Evolutionary conservation across 2,888 invertebrate genomes (phyloP).

Genomic region (Gerosis bhagava): DNA sequence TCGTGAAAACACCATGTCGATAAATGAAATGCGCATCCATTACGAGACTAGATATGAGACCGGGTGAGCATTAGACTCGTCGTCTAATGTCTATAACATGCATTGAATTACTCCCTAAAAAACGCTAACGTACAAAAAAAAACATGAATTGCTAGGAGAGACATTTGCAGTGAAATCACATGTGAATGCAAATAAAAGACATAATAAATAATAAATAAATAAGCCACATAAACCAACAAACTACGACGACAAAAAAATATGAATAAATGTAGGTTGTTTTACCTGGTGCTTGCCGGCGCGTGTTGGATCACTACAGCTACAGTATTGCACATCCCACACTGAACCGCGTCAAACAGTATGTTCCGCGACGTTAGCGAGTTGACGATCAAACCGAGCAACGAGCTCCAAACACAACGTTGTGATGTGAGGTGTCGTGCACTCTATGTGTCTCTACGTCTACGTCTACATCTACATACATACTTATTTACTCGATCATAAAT

Average conservation of each 20-base stretch:
- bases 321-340: no score
- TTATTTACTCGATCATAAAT: conserved; percentile 37
- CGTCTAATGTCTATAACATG: conserved; percentile 53
- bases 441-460: conserved; percentile 14
- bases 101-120: conserved; percentile 35
- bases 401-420: conserved; percentile 19
- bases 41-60: conserved; percentile 29
- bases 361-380: conserved; percentile 33
- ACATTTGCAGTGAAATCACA: conserved; percentile 81
- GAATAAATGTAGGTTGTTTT: conserved; percentile 53
- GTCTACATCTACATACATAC: conserved; percentile 27
- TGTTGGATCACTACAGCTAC: no score
- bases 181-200: conserved; percentile 78
- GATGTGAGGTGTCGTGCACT: conserved; percentile 50
- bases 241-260: conserved; percentile 58
- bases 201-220: conserved; percentile 77
- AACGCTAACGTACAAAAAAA: conserved; percentile 36
- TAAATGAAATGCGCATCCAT: conserved; percentile 78
- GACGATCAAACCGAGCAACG: conserved; percentile 31
- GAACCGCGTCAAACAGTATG: no score
- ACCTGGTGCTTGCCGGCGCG: no score
- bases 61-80: conserved; percentile 47
- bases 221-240: conserved; percentile 75
- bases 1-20: conserved; percentile 10
- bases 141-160: conserved; percentile 74